Percentiles rank a stretch among this genome's conserved stretches.
Conservation (phyloP, 2,113 vertebrate genomes). For the Bothrops jararaca region DNA sequence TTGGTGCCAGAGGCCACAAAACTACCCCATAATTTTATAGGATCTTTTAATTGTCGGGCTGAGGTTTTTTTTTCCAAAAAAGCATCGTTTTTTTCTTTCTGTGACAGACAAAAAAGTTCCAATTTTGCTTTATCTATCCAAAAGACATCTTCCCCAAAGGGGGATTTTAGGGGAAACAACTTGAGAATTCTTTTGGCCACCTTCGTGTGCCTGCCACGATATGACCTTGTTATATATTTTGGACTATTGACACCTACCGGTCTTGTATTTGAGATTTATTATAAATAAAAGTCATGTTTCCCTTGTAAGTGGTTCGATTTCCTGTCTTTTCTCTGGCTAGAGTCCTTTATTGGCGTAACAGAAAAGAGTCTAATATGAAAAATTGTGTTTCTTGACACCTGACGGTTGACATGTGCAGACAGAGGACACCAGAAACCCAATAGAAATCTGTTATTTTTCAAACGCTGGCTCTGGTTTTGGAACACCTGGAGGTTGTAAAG, state of each 20-base stretch:
- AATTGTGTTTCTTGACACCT: background rate
- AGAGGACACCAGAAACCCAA: background rate
- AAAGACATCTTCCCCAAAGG: background rate
- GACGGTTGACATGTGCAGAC: background rate
- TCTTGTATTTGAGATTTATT: background rate
- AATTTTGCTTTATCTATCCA: background rate
- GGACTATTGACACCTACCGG: background rate
- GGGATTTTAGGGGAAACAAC: background rate
- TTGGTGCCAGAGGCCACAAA: background rate
- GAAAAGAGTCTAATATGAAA: background rate
- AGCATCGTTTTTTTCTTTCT: background rate
- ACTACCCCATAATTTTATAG: background rate
- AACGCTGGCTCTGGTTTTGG: background rate
- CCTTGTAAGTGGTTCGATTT: background rate
- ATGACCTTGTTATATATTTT: background rate
- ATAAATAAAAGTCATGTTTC: background rate
- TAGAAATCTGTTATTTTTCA: conserved; percentile 5
- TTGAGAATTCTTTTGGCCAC: background rate
- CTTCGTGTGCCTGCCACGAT: background rate
- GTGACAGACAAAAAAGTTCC: background rate
- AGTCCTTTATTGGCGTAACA: background rate
- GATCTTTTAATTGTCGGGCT: background rate
- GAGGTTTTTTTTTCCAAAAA: background rate
- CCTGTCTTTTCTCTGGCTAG: background rate
- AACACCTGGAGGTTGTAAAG: background rate